phyloP scores from a whole-genome alignment of 2,888 invertebrate species.

The Leucophenga montana region DNA sequence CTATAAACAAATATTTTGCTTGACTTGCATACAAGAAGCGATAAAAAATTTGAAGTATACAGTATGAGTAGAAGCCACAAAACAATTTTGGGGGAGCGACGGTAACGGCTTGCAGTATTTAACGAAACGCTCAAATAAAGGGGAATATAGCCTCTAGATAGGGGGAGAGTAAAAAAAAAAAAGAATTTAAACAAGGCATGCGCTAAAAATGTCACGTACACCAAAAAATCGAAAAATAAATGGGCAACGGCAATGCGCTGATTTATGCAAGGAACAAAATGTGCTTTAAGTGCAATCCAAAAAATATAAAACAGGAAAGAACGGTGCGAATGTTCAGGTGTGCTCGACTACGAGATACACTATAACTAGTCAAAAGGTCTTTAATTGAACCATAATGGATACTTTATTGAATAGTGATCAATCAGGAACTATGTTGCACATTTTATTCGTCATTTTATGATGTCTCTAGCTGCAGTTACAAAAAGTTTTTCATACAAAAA shows the following conservation, averaged over 20 bases:
- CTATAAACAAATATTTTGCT: conserved; percentile 62
- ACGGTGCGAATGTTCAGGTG: no score
- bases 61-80: not conserved
- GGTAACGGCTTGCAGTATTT: not conserved
- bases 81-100: conserved; percentile 22
- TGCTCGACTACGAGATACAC: no score
- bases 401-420: no score
- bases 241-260: not conserved
- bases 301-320: no score
- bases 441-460: no score
- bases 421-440: no score
- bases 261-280: conserved; percentile 15
- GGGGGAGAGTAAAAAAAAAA: conserved; percentile 8
- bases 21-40: conserved; percentile 48
- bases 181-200: conserved; percentile 36
- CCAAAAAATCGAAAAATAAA: conserved; percentile 28
- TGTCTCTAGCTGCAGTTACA: no score
- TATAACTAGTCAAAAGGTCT: no score
- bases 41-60: not conserved
- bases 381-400: no score
- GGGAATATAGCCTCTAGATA: not conserved
- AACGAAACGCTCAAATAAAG: conserved; percentile 5
- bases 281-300: not conserved
- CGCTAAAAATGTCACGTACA: conserved; percentile 63
- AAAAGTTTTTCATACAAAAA: no score